These are phyloP conservation scores for Calvadosia cruxmelitensis DNA, from an alignment of 30 jellyfish, hydroid and myxozoan genomes.

Conservation along the genomic window DNA sequence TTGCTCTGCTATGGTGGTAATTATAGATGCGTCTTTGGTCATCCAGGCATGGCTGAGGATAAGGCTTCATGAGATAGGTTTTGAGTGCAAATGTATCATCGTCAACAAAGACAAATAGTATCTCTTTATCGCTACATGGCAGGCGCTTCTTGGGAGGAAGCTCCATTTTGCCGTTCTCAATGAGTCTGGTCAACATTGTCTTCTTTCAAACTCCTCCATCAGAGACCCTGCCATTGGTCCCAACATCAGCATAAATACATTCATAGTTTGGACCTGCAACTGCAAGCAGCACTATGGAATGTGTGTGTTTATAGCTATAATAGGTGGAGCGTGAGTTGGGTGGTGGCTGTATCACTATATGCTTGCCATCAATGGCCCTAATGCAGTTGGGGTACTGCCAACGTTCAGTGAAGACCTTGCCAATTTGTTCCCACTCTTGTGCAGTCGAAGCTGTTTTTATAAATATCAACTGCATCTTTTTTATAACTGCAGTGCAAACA, in stretches of 20 bases:
- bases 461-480: no score
- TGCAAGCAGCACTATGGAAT: conserved; percentile 32
- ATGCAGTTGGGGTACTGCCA: conserved; percentile 1
- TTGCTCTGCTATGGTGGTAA: conserved; percentile 21
- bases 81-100: conserved; percentile 12
- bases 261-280: conserved; percentile 44
- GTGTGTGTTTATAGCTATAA: conserved; percentile 22
- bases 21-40: conserved; percentile 16
- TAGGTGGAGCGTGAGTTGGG: conserved; percentile 17
- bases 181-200: no score
- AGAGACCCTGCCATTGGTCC: conserved; percentile 32
- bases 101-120: conserved; percentile 18
- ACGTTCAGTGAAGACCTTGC: no score
- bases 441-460: no score
- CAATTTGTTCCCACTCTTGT: no score
- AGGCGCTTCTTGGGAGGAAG: no score
- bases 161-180: no score
- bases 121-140: no score
- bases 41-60: conserved; percentile 5
- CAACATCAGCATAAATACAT: conserved; percentile 32
- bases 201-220: conserved; percentile 32
- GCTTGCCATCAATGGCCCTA: conserved; percentile 19
- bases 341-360: conserved; percentile 27
- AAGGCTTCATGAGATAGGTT: conserved; percentile 9
- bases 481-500: no score